Percentiles rank a stretch among this genome's conserved stretches.
These are phyloP conservation scores for Dermochelys coriacea DNA, from an alignment of 2,797 vertebrate species.

Conservation along the genomic window DNA sequence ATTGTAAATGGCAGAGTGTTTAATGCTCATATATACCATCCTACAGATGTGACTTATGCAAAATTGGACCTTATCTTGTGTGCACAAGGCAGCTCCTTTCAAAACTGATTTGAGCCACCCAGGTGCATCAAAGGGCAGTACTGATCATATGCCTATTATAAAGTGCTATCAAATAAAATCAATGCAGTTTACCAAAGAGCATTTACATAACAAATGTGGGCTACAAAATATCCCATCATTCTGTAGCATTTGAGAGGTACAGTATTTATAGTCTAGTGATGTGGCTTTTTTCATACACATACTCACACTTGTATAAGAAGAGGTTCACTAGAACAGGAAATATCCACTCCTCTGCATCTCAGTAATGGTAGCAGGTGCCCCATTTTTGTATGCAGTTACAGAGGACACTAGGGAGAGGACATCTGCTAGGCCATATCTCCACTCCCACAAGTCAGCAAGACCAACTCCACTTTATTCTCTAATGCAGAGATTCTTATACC, in stretches of 20 bases:
- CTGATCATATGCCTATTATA: neutral
- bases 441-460: neutral
- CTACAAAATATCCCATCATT: neutral
- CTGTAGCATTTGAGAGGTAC: neutral
- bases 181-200: neutral
- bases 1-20: neutral
- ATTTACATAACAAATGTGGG: neutral
- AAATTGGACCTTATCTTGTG: neutral
- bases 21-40: neutral
- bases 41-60: neutral
- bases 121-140: neutral
- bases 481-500: accelerated
- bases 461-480: neutral
- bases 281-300: neutral
- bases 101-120: neutral
- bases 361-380: neutral
- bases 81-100: neutral
- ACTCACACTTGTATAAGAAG: neutral
- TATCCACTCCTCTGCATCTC: neutral
- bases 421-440: neutral
- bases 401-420: neutral
- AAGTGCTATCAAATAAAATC: constrained; percentile 31
- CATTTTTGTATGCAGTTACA: neutral
- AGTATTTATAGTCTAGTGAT: neutral
- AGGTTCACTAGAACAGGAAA: neutral